Percentiles rank a stretch among this genome's conserved stretches.
Conservation (phyloP, 2,797 vertebrate species). For the Glyptemys insculpta region DNA sequence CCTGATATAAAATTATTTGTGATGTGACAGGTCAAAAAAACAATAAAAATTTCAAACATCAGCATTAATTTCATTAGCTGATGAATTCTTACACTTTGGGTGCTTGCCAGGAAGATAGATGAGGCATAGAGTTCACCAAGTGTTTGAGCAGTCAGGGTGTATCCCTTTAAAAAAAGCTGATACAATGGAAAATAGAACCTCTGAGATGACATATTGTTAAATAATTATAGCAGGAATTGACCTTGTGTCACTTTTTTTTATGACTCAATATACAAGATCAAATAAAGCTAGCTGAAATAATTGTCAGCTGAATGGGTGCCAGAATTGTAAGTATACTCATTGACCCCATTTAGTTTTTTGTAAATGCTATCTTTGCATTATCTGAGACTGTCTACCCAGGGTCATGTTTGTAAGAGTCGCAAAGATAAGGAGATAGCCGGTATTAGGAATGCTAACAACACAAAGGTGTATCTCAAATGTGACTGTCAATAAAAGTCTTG, state of each 20-base stretch:
- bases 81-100: conserved; percentile 13
- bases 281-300: background rate
- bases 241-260: background rate
- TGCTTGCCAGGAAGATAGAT: conserved; percentile 8
- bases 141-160: background rate
- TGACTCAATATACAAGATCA: background rate
- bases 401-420: background rate
- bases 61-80: conserved; percentile 40
- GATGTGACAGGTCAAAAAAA: conserved; percentile 26
- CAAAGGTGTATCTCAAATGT: background rate
- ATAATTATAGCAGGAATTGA: conserved; percentile 4
- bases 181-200: background rate
- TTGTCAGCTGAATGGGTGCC: background rate
- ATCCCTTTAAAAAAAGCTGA: conserved; percentile 25
- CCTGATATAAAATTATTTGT: conserved; percentile 29
- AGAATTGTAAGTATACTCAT: background rate
- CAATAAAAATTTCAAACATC: conserved; percentile 26
- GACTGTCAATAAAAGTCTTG: background rate
- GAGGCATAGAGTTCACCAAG: background rate
- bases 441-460: background rate
- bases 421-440: background rate
- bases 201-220: background rate
- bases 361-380: background rate
- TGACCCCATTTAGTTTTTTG: background rate
- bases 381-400: background rate